Evolutionary conservation across 2,797 vertebrate species (phyloP), one percentile per base, ranked within the genome.

Genomic region (Melanotaenia pygmaea): DNA sequence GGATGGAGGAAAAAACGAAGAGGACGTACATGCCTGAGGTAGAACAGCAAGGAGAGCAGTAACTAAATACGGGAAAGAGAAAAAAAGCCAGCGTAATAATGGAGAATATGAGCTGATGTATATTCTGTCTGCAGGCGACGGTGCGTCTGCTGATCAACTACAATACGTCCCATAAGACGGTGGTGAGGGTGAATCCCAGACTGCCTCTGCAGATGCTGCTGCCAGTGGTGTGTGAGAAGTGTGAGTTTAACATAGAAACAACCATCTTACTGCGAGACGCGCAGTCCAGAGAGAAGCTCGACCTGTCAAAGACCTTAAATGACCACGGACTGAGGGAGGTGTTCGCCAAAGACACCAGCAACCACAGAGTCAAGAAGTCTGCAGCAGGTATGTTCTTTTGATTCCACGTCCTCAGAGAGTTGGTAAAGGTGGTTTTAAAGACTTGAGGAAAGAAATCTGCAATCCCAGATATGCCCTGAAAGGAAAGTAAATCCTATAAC

Each of bases 61-160:
- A 30, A 30, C 28, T 30, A 30, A 30, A 1, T 20, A 12, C 3
- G 32, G 32, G 28, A 16, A 4, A 62, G 1, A 1, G 0, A 34
- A 32, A 22, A 38, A 18, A 16, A 18, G 5, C 14, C 9, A 12
- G 30, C 2, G 2, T 28, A 26, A 7, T 12, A 16, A 47, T 4
- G 12, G 16, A 18, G 26, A 34, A 6, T 13, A 24, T 72, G 12
- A 43, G 38, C 13, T 40, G 1, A 67, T 2, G 0, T 43, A 0
- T 2, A 76, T 28, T 90, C 1, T 63, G 62, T 64, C 51, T 90
- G 71, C 86, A 99, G 98, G 95, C 96, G 67, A 97, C 97, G 0
- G 96, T 99, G 1, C 96, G 98, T 59, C 95, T 99, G 56, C 89
- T 99, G 72, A 94, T 99, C 85, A 98, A 97, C 93, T 99, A 99